Evolutionary conservation across 1,140 invertebrate species (phyloP), one percentile per base, ranked within the genome.

Genomic region (Aradophagus sp.): DNA sequence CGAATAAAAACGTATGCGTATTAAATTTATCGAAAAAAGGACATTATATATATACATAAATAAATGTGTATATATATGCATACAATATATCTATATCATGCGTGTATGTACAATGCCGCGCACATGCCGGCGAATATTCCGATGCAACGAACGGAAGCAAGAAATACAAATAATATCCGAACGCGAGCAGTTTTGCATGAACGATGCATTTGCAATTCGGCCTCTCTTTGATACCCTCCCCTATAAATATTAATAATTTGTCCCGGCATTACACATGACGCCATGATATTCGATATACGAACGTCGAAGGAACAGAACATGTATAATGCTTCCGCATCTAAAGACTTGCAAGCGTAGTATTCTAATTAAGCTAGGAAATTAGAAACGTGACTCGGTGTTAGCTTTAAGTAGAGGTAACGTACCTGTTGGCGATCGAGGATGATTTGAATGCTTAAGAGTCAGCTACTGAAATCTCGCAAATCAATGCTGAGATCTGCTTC

Each of bases 241-340:
- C 10, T 45, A 58, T 45, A 58, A 50, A 61, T 29, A 29, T 29
- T 29, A 5, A 47, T 31, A 17, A 45, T 39, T 29, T 63, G 31
- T 12, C 19, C 8, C 27, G 45, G 31, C 31, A 63, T 55, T 53
- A 16, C 16, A 58, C 53, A 35, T 42, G 45, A 12, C 48, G 44
- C 3, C 19, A 48, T 39, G 44, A 65, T 45, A 62, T 39, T 59
- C 59, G 36, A 68, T 59, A 50, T 59, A 56, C 32, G 26, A 44
- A 47, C 47, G 53, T 65, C 68, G 34, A 71, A 39, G 44, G 62
- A 31, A 55, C 52, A 59, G 35, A 77, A 76, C 55, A 44, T 45
- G 70, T 72, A 76, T 73, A 81, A n/a, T 79, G 79, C 79, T 80
- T 82, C 78, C 78, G 78, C 77, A 79, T 80, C 63, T 76, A 78